These are phyloP conservation scores for Channallabes apus DNA, from an alignment of 2,797 vertebrate species.

Conservation along the genomic window DNA sequence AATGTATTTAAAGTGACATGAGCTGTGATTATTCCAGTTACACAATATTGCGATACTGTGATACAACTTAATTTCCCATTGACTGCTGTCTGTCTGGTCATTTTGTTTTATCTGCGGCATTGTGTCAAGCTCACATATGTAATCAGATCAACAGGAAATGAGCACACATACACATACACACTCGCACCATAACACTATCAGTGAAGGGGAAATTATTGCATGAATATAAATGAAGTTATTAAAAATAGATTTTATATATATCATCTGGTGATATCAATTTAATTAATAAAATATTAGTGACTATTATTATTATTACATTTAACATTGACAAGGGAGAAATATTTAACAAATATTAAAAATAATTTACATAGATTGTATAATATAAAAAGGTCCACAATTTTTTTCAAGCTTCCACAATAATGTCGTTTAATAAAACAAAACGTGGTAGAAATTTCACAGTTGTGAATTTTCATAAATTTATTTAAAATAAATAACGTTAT, in stretches of 20 bases:
- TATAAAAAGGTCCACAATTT: not conserved
- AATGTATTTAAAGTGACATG: slow-evolving; percentile 95
- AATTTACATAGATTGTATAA: no score
- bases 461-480: no score
- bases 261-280: not conserved
- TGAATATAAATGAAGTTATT: slow-evolving; percentile 74
- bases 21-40: slow-evolving; percentile 93
- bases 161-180: slow-evolving; percentile 62
- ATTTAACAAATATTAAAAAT: no score
- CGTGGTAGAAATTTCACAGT: no score
- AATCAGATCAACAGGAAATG: slow-evolving; percentile 93
- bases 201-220: slow-evolving; percentile 74
- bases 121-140: slow-evolving; percentile 84
- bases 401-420: no score
- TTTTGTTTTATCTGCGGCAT: slow-evolving; percentile 90
- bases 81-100: slow-evolving; percentile 87
- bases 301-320: not conserved
- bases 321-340: no score
- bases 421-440: no score
- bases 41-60: slow-evolving; percentile 87
- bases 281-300: not conserved
- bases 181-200: slow-evolving; percentile 71
- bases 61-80: slow-evolving; percentile 95
- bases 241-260: not conserved
- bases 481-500: no score